Base-by-base conservation (phyloP, 2,113 vertebrate genomes). In the Turdus rufiventris region DNA sequence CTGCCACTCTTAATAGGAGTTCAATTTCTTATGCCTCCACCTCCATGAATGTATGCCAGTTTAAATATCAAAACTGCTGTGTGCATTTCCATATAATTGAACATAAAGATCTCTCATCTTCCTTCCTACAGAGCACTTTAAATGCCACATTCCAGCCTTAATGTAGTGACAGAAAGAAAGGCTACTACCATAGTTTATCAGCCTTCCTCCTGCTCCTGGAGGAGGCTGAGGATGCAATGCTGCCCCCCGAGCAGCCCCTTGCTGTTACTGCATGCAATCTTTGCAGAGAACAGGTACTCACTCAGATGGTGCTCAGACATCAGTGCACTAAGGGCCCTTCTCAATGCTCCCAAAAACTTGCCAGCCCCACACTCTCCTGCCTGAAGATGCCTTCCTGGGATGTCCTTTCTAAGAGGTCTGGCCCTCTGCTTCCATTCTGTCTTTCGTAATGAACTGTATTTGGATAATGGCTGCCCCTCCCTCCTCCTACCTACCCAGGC, bases 41-140 rank as follows among this genome's bases (percentile, higher is more conserved):
- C 50, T 76, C 57, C 45, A 33, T 50, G 58, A 85, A 76, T 40
- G 28, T 18, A 61, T 26, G 28, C 14, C 67, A 77, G 45, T 70
- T 86, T 58, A 91, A 89, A 42, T 56, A 56, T 33, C 45, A 57
- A 76, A 92, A 83, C 42, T 34, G 14, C 58, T 53, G 13, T 14
- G 25, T 53, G 42, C 25, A 53, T 79, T 85, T 76, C 56, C 56
- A 42, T 60, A 18, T 58, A 70, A 86, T 50, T 1, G 5, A 73
- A 83, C 77, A 61, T 38, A 84, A 76, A 77, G 38, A 70, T 58
- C 24, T 86, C 50, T 90, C 40, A 45, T 79, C 48, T 62, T 70
- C 66, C 40, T 88, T 90, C 60, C 47, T 58, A 14, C 3, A 12
- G 50, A 68, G 16, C 47, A 48, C 36, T 91, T 89, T n/a, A 86